phyloP scores from a whole-genome alignment of 2,888 invertebrate genomes.

The Arrhopalites spinosus region DNA sequence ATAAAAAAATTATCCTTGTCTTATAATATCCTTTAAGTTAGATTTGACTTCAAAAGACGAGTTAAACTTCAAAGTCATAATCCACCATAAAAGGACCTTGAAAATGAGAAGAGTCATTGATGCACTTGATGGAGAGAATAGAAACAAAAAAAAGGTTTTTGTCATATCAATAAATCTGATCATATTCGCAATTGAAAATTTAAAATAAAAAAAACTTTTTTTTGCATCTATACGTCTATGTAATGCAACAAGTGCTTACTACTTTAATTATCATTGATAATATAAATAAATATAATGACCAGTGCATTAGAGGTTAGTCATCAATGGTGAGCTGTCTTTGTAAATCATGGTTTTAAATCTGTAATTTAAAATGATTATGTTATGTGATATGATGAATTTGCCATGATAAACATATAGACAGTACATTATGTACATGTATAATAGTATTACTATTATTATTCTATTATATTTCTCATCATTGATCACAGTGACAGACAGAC shows the following conservation, averaged over 20 bases:
- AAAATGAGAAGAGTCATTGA: background rate
- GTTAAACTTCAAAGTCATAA: background rate
- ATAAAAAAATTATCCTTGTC: no score
- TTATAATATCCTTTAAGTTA: no score
- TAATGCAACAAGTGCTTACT: no score
- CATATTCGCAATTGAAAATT: background rate
- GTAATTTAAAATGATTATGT: slow-evolving; percentile 1
- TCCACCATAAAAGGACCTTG: background rate
- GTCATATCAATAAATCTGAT: no score
- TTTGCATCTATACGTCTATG: background rate
- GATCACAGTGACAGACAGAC: background rate
- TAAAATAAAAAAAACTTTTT: background rate
- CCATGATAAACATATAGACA: no score
- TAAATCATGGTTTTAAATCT: background rate
- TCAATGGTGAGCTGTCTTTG: background rate
- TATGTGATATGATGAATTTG: background rate
- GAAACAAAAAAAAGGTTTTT: background rate
- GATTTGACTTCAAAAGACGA: background rate
- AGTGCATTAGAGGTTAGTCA: background rate
- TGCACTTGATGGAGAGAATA: background rate
- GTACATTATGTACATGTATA: no score
- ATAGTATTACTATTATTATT: no score
- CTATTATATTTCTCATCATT: background rate
- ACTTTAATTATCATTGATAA: no score
- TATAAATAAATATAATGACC: background rate